Evolutionary conservation across 2,113 vertebrate genomes (phyloP).

Genomic region (Lonchura striata): DNA sequence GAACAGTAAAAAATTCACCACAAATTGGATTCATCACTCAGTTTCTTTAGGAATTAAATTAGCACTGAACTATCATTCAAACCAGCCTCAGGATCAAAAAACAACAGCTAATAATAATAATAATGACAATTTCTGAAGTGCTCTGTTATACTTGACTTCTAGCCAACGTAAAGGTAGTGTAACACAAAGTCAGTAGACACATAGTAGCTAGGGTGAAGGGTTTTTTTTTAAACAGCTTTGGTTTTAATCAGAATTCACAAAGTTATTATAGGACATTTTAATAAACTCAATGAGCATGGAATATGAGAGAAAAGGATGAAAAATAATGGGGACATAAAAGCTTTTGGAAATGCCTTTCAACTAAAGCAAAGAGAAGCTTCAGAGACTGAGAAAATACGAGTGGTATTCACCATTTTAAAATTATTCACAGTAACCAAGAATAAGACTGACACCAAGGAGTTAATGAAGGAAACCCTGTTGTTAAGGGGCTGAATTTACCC

Average conservation of each 20-base stretch:
- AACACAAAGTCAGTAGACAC: neutral
- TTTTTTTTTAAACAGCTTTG: neutral
- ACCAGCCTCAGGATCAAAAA: neutral
- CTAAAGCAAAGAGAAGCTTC: neutral
- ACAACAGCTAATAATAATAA: neutral
- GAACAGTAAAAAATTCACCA: neutral
- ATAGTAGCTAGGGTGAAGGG: neutral
- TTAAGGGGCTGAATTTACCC: neutral
- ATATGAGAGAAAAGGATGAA: neutral
- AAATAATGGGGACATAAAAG: neutral
- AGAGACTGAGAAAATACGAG: neutral
- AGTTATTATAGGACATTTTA: neutral
- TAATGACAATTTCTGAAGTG: neutral
- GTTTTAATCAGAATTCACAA: neutral
- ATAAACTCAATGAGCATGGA: neutral
- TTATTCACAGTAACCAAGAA: neutral
- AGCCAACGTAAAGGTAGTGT: neutral
- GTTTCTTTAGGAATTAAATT: neutral
- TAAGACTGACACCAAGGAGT: neutral
- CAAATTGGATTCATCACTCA: neutral
- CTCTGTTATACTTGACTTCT: neutral
- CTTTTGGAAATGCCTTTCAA: neutral
- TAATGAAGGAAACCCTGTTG: neutral
- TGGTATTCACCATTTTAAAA: neutral
- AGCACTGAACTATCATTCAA: neutral